phyloP scores from a whole-genome alignment of 2,113 vertebrate genomes.

The Neogale vison region DNA sequence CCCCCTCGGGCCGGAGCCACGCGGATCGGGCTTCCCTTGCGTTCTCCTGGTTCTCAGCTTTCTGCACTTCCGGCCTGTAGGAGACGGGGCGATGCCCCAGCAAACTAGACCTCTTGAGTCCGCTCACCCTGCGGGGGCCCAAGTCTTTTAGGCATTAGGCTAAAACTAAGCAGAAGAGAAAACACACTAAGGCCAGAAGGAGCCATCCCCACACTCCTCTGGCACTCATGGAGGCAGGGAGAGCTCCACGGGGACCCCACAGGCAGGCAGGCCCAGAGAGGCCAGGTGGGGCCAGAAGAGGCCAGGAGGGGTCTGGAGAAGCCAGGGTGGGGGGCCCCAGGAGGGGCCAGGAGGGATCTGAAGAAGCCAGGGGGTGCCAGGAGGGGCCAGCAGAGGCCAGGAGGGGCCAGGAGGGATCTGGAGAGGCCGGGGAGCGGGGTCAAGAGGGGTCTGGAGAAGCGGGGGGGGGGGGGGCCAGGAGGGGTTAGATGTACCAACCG shows the following conservation, averaged over 20 bases:
- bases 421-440: rapidly evolving
- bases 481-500: neutral
- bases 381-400: neutral
- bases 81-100: neutral
- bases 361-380: rapidly evolving
- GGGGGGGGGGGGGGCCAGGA: rapidly evolving
- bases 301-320: rapidly evolving
- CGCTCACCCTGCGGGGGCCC: too few relatives aligned
- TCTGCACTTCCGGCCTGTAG: neutral
- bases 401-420: rapidly evolving
- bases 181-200: neutral
- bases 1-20: rapidly evolving
- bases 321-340: too few relatives aligned
- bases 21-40: rapidly evolving
- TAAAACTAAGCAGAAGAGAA: neutral
- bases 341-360: rapidly evolving
- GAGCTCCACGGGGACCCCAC: neutral
- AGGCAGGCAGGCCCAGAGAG: neutral
- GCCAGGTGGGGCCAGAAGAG: neutral
- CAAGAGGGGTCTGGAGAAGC: rapidly evolving
- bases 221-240: neutral
- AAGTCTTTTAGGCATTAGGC: rapidly evolving
- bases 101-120: neutral
- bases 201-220: neutral
- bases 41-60: neutral